Evolutionary conservation across 1,140 invertebrate genomes (phyloP).

Genomic region (Arctopsyche grandis): DNA sequence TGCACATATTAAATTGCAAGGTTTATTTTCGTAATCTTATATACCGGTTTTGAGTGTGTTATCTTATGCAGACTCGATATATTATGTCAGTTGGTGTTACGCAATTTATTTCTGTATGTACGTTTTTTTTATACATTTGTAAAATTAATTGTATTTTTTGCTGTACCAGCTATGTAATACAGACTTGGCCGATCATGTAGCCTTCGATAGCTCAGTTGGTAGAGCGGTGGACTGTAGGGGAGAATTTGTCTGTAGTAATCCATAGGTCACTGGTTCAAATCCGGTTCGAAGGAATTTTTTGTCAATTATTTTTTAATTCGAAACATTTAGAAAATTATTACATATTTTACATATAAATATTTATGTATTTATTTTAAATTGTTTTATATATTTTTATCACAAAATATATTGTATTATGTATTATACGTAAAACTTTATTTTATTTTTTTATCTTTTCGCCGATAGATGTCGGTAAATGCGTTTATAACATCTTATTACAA

Average conservation of each 20-base stretch:
- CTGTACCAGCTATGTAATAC: neutral
- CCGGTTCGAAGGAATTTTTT: slow-evolving; percentile 72
- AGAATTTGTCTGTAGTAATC: slow-evolving; percentile 61
- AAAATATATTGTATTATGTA: neutral
- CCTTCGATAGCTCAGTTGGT: slow-evolving; percentile 89
- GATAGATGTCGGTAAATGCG: neutral
- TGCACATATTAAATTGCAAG: too few species aligned
- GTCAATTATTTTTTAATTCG: neutral
- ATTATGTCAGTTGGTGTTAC: neutral
- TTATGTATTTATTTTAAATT: slow-evolving; percentile 11
- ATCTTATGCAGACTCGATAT: too few species aligned
- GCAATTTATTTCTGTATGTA: neutral
- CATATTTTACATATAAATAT: neutral
- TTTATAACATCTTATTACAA: neutral
- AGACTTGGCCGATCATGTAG: slow-evolving; percentile 12
- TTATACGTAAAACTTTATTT: too few species aligned
- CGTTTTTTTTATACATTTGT: too few species aligned
- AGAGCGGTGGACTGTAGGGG: slow-evolving; percentile 87
- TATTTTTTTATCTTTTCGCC: neutral
- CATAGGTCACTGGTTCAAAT: slow-evolving; percentile 78
- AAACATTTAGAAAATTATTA: neutral
- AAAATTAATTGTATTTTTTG: too few species aligned
- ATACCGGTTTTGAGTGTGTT: too few species aligned
- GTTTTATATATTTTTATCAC: neutral
- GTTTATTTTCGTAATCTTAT: too few species aligned